These are phyloP conservation scores for Chloropsis hardwickii DNA, from an alignment of 2,113 vertebrate genomes.

Conservation along the genomic window DNA sequence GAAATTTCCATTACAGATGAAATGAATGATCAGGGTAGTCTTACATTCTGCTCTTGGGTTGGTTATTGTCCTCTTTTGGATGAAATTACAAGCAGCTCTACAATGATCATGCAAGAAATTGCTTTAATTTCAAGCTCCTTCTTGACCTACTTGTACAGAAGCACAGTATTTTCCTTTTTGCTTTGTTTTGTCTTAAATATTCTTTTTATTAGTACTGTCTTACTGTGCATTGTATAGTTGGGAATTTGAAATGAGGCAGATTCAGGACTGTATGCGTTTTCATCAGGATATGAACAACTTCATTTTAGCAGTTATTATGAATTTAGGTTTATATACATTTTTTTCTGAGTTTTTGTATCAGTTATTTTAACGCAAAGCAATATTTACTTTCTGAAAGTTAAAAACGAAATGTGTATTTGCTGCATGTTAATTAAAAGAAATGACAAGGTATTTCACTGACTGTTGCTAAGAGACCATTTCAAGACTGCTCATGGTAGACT, in stretches of 20 bases:
- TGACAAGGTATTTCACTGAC: constrained; percentile 13
- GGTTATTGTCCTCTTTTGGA: background rate
- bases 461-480: constrained; percentile 62
- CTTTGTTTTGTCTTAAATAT: background rate
- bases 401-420: background rate
- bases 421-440: constrained; percentile 14
- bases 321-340: background rate
- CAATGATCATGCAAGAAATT: background rate
- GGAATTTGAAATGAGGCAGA: background rate
- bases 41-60: background rate
- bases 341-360: background rate
- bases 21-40: background rate
- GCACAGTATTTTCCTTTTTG: background rate
- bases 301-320: background rate
- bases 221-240: background rate
- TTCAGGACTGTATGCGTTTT: background rate
- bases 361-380: background rate
- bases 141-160: background rate
- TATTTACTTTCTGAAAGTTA: constrained; percentile 21
- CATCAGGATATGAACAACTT: background rate
- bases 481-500: background rate
- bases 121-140: background rate
- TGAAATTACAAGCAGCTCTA: background rate
- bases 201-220: background rate
- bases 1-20: constrained; percentile 35